Evolutionary conservation across 2,113 vertebrate genomes (phyloP), one percentile per base, ranked within the genome.

Genomic region (Machaerirhynchus nigripectus): DNA sequence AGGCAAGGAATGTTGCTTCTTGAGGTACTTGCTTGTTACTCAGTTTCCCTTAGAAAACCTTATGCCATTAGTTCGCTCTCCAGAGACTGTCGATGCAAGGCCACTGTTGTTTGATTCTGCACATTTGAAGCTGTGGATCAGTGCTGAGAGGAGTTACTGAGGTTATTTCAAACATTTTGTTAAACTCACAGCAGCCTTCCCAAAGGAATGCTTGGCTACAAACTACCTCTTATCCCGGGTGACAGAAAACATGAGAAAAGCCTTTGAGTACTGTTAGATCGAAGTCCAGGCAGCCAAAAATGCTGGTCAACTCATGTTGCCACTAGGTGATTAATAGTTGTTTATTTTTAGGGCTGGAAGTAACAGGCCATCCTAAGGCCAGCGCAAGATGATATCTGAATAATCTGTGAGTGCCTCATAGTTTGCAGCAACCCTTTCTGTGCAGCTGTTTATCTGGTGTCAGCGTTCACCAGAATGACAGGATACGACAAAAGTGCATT

Each of bases 261-360:
- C 89, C 92, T 96, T 91, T 96, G 97, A 96, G 89, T 89, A 96
- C 93, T 81, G 95, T 95, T 86, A 96, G 89, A 95, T 21, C 84
- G 88, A 96, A 95, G 97, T 97, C 92, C 93, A 95, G 93, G 94
- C 94, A 94, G 95, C 96, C 85, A 15, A 52, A 97, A 98, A 93
- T 94, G 83, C 81, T 93, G 95, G 97, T 98, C 97, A 97, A 97
- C 84, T 87, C 97, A 82, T 85, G 95, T 83, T 98, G 97, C 97
- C 97, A 95, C 97, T 96, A 97, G 96, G 94, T 98, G 98, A 98
- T 98, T 98, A 98, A 98, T 91, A 95, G 94, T 80, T 98, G 98
- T 98, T 98, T 99, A 98, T 98, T 98, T 98, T 98, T 98, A 98
- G 97, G 97, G 96, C 95, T 98, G 96, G 93, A 98, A 98, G 97